Evolutionary conservation across 64 coral and sea anemone genomes (phyloP).

Genomic region (Cladopsammia gracilis): DNA sequence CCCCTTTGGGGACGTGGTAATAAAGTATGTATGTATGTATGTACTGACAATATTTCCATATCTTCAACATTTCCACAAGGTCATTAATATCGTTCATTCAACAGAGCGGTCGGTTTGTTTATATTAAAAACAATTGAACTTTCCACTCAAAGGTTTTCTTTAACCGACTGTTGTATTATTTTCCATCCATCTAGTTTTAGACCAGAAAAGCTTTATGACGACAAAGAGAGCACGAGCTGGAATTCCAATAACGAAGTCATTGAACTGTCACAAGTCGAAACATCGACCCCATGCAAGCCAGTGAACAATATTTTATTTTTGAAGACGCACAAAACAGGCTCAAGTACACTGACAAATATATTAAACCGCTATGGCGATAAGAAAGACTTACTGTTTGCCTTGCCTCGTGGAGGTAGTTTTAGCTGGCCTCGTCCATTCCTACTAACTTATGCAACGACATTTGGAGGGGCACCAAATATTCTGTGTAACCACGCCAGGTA

Average conservation of each 20-base stretch:
- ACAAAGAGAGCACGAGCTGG: not conserved
- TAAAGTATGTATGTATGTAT: too few species aligned
- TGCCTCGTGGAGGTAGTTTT: conserved; percentile 37
- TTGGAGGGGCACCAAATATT: conserved; percentile 64
- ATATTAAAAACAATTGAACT: too few species aligned
- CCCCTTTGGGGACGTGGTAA: too few species aligned
- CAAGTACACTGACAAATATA: conserved; percentile 71
- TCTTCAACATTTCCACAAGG: too few species aligned
- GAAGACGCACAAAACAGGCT: conserved; percentile 71
- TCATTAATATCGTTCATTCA: too few species aligned
- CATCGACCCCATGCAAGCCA: not conserved
- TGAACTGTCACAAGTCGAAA: too few species aligned
- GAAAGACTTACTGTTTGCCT: conserved; percentile 51
- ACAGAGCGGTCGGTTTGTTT: too few species aligned
- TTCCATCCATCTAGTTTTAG: too few species aligned
- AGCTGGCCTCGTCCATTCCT: conserved; percentile 66
- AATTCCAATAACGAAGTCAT: not conserved
- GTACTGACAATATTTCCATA: too few species aligned
- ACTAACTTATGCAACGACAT: not conserved
- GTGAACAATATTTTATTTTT: conserved; percentile 55
- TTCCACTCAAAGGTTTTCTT: not conserved
- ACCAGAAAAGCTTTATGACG: not conserved
- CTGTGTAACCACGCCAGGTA: conserved; percentile 84
- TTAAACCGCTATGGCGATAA: conserved; percentile 67
- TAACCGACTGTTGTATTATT: too few species aligned